A percentile compares a stretch with the other conserved stretches of the same genome.
Conservation (phyloP, 2,113 vertebrate species). For the Gavialis gangeticus region DNA sequence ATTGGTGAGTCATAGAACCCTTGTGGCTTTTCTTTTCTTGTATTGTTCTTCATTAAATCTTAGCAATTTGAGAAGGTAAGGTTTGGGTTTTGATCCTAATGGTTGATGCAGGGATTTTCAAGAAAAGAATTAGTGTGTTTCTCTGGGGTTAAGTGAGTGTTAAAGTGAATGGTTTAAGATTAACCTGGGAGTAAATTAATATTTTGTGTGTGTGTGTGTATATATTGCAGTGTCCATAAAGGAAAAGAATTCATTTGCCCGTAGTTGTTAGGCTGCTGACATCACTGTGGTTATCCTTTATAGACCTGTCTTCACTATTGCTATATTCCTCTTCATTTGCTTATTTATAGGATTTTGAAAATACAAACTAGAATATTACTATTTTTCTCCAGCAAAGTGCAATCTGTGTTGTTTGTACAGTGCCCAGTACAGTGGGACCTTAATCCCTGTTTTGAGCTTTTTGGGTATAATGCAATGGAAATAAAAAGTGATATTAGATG, state of each 20-base stretch:
- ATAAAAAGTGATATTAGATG: not conserved
- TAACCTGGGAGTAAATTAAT: not conserved
- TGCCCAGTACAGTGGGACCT: not conserved
- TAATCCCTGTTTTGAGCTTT: not conserved
- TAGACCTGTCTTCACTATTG: not conserved
- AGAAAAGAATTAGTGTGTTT: not conserved
- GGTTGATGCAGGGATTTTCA: not conserved
- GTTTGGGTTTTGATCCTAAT: not conserved
- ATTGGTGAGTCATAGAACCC: constrained; percentile 87
- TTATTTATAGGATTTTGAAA: not conserved
- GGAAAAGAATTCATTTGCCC: not conserved
- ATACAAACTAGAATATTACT: not conserved
- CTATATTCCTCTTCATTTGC: not conserved
- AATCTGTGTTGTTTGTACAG: not conserved
- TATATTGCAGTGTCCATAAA: too few species aligned
- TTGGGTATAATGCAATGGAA: not conserved
- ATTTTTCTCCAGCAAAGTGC: not conserved
- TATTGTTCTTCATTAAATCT: not conserved
- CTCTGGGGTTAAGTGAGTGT: not conserved
- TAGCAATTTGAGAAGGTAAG: not conserved
- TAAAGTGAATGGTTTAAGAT: not conserved
- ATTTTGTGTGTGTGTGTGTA: not conserved
- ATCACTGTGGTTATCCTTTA: not conserved
- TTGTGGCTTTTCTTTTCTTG: not conserved
- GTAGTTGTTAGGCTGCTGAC: not conserved